These are phyloP conservation scores for Microctonus brassicae DNA, from an alignment of 2,888 invertebrate genomes.

Conservation along the genomic window DNA sequence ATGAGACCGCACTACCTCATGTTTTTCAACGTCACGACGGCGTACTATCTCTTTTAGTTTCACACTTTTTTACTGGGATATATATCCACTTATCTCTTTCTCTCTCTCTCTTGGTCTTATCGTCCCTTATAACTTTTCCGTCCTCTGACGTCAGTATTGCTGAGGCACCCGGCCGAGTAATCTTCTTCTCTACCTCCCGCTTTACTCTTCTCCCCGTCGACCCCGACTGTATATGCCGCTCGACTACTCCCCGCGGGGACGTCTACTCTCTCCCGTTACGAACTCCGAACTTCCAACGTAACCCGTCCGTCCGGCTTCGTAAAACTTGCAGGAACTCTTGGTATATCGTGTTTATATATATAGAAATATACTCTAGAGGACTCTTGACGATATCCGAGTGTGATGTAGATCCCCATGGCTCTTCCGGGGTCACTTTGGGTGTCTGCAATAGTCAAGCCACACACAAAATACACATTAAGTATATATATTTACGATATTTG, in stretches of 20 bases:
- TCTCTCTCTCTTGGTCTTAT: constrained; percentile 46
- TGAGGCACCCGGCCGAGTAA: constrained; percentile 32
- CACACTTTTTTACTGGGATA: too few relatives aligned
- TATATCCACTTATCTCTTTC: background rate
- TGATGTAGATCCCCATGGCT: constrained; percentile 10
- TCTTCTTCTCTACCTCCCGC: constrained; percentile 31
- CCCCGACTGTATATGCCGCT: constrained; percentile 9
- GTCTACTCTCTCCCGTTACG: constrained; percentile 45
- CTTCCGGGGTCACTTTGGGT: constrained; percentile 6
- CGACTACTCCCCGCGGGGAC: constrained; percentile 38
- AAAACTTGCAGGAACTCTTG: constrained; percentile 52
- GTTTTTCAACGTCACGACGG: background rate
- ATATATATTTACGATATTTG: too few relatives aligned
- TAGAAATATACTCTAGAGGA: background rate
- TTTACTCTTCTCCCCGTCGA: constrained; percentile 27
- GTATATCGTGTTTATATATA: background rate
- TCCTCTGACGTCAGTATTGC: constrained; percentile 52
- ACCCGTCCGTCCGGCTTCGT: constrained; percentile 50
- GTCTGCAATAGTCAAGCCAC: background rate
- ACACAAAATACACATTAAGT: background rate
- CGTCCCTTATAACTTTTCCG: constrained; percentile 55
- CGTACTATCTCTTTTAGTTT: background rate
- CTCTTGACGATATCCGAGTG: constrained; percentile 23
- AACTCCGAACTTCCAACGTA: constrained; percentile 58
- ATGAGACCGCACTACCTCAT: background rate